phyloP scores from a whole-genome alignment of 2,113 vertebrate species.

The Baryphthengus martii region DNA sequence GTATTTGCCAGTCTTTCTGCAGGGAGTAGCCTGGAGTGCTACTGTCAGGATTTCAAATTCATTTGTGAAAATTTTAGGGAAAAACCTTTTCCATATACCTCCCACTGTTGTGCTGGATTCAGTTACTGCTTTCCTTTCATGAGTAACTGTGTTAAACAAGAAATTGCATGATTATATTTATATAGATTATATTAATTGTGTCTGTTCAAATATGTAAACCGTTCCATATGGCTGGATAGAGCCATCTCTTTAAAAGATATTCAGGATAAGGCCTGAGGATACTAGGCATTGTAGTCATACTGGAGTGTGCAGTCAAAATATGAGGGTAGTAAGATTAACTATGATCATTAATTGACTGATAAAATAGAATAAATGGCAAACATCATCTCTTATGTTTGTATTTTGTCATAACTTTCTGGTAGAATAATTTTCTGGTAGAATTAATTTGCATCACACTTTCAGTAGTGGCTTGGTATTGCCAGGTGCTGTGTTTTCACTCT shows the following conservation, averaged over 20 bases:
- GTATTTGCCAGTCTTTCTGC: slow-evolving; percentile 23
- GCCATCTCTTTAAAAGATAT: neutral
- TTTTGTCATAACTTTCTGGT: neutral
- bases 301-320: neutral
- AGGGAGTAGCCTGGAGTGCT: neutral
- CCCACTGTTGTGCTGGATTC: neutral
- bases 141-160: slow-evolving; percentile 14
- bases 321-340: neutral
- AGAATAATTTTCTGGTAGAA: neutral
- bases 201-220: neutral
- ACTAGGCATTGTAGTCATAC: neutral
- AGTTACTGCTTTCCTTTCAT: slow-evolving; percentile 25
- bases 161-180: neutral
- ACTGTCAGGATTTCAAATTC: slow-evolving; percentile 9
- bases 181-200: neutral
- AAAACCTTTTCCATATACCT: neutral
- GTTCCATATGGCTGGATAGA: neutral
- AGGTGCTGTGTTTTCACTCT: neutral
- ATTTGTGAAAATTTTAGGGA: neutral
- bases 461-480: neutral
- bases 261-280: fast-evolving
- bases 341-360: neutral
- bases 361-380: neutral
- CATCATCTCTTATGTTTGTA: neutral
- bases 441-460: neutral